These are phyloP conservation scores for Aegithalos caudatus DNA, from an alignment of 2,113 vertebrate species.

Conservation along the genomic window DNA sequence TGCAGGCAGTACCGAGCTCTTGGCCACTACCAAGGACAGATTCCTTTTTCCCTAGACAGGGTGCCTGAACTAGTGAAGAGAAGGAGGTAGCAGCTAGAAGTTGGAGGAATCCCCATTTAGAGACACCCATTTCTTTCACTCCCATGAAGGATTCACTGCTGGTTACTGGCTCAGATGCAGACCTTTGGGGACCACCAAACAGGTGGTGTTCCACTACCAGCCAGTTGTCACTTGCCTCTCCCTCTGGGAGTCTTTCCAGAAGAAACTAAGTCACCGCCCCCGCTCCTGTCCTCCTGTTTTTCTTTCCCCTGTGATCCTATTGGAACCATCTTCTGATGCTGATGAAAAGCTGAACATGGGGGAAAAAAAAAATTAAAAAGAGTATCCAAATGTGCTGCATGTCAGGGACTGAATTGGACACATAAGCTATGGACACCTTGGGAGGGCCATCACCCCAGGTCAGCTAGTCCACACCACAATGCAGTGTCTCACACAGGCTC, in stretches of 20 bases:
- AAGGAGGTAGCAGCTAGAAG: neutral
- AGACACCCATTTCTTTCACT: neutral
- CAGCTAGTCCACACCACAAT: neutral
- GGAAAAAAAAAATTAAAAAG: neutral
- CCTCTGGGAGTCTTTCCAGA: neutral
- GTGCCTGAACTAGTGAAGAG: neutral
- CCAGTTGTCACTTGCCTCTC: neutral
- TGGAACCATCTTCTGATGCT: neutral
- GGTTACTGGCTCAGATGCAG: neutral
- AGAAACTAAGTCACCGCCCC: neutral
- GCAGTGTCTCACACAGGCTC: neutral
- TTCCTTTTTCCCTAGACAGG: neutral
- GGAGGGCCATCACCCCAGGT: neutral
- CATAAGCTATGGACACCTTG: neutral
- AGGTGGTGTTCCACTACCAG: neutral
- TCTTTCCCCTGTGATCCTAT: neutral
- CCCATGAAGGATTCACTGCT: neutral
- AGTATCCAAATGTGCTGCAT: neutral
- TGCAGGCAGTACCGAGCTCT: neutral
- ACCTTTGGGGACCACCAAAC: neutral
- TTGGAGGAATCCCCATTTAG: rapidly evolving
- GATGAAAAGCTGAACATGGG: neutral
- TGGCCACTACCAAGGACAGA: neutral
- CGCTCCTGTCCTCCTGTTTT: neutral
- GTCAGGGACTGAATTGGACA: neutral